A percentile compares a stretch with the other conserved stretches of the same genome.
Evolutionary conservation across 2,888 invertebrate species (phyloP).

Genomic region (Geotrupes spiniger): DNA sequence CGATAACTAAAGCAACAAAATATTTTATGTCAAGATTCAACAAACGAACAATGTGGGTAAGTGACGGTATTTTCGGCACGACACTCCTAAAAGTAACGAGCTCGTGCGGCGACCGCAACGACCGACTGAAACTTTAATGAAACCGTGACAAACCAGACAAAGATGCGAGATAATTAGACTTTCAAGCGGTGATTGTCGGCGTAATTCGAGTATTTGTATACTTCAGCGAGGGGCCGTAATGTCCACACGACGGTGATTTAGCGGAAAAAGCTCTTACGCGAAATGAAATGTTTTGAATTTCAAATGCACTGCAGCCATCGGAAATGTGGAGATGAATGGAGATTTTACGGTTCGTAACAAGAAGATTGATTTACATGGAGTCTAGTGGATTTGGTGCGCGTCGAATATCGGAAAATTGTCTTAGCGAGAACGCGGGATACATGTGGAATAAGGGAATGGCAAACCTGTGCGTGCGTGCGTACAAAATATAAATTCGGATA

Average conservation of each 20-base stretch:
- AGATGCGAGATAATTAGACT: slow-evolving; percentile 21
- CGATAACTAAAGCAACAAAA: too few species aligned
- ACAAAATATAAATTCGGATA: too few species aligned
- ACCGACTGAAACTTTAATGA: too few species aligned
- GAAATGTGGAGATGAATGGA: slow-evolving; percentile 37
- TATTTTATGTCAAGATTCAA: too few species aligned
- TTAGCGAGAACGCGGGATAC: too few species aligned
- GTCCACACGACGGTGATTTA: slow-evolving; percentile 36
- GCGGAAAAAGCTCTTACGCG: slow-evolving; percentile 44
- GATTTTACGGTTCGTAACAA: slow-evolving; percentile 36
- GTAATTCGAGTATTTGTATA: slow-evolving; percentile 44
- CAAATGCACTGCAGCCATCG: slow-evolving; percentile 36
- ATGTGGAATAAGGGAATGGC: too few species aligned
- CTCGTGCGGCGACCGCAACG: too few species aligned
- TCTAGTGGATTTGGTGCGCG: slow-evolving; percentile 17
- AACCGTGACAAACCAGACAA: not conserved
- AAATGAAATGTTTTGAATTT: slow-evolving; percentile 50
- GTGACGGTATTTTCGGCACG: too few species aligned
- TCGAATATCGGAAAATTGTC: not conserved
- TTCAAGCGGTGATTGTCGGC: slow-evolving; percentile 35
- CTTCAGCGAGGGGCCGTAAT: slow-evolving; percentile 30
- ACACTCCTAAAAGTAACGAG: too few species aligned
- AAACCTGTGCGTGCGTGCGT: too few species aligned
- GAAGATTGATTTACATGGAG: slow-evolving; percentile 38
- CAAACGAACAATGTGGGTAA: too few species aligned